These are phyloP conservation scores for Drosophila pseudotakahashii DNA, from an alignment of 2,888 invertebrate species.

Conservation along the genomic window DNA sequence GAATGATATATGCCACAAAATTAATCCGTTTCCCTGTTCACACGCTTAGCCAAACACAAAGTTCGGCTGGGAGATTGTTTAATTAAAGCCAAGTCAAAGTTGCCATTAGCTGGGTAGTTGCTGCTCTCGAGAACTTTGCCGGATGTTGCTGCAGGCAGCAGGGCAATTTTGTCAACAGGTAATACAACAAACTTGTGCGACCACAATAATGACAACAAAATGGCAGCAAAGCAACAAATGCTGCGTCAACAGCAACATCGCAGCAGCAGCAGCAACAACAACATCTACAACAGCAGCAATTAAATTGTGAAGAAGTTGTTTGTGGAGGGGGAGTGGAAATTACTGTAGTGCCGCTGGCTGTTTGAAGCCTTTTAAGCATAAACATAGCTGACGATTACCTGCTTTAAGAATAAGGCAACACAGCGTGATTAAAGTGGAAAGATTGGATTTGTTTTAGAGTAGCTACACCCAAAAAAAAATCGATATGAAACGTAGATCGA, in stretches of 20 bases:
- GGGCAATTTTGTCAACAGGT: slow-evolving; percentile 67
- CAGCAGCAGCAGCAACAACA: slow-evolving; percentile 22
- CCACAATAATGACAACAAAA: slow-evolving; percentile 47
- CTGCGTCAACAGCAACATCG: slow-evolving; percentile 7
- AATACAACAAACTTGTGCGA: slow-evolving; percentile 68
- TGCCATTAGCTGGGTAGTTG: slow-evolving; percentile 58
- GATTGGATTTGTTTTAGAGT: slow-evolving; percentile 23
- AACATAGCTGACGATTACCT: slow-evolving; percentile 24
- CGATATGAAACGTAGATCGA: no score
- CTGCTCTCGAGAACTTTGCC: slow-evolving; percentile 52
- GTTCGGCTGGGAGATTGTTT: slow-evolving; percentile 32
- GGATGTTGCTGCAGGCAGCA: slow-evolving; percentile 61
- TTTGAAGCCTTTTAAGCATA: slow-evolving; percentile 29
- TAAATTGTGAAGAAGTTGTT: slow-evolving; percentile 53
- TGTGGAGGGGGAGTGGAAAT: slow-evolving; percentile 23
- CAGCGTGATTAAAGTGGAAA: slow-evolving; percentile 20
- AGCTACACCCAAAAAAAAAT: no score
- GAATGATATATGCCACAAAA: slow-evolving; percentile 23
- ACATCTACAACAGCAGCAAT: slow-evolving; percentile 49
- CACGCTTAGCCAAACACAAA: slow-evolving; percentile 27
- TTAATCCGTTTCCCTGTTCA: slow-evolving; percentile 42
- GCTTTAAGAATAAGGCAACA: slow-evolving; percentile 1
- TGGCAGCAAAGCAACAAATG: slow-evolving; percentile 20
- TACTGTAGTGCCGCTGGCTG: slow-evolving; percentile 18
- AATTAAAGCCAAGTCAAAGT: slow-evolving; percentile 64